A percentile compares a stretch with the other conserved stretches of the same genome.
These are phyloP conservation scores for Andrena minutula DNA, from an alignment of 2,888 invertebrate species.

Conservation along the genomic window DNA sequence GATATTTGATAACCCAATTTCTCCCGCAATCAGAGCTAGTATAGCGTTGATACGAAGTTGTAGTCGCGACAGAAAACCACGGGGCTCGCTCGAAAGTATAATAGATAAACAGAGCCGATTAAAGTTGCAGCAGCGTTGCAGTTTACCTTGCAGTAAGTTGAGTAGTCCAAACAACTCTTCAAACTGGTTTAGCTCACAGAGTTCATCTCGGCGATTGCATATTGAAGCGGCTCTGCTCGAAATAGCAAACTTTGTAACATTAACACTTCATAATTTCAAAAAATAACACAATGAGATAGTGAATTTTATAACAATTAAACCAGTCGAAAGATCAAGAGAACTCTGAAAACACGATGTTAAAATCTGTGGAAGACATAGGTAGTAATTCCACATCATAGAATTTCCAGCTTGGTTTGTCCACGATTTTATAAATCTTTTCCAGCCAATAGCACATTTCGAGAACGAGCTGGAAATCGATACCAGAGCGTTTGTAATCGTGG, in stretches of 20 bases:
- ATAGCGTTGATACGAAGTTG: conserved; percentile 44
- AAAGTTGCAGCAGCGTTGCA: background rate
- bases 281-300: too few relatives aligned
- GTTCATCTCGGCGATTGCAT: background rate
- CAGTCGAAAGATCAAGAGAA: background rate
- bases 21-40: background rate
- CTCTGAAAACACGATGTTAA: background rate
- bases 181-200: background rate
- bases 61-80: conserved; percentile 40
- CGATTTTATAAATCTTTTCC: conserved; percentile 7
- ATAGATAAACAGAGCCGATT: conserved; percentile 19
- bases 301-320: too few relatives aligned
- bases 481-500: conserved; percentile 25
- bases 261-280: too few relatives aligned
- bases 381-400: too few relatives aligned
- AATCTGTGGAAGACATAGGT: background rate
- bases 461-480: conserved; percentile 30
- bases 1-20: too few relatives aligned
- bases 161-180: background rate
- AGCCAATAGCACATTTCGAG: conserved; percentile 25
- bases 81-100: conserved; percentile 19
- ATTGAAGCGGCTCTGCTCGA: background rate
- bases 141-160: background rate
- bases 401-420: background rate
- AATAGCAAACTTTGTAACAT: background rate